Base-by-base conservation (phyloP, 1,140 invertebrate genomes). In the Drosophila guanche region DNA sequence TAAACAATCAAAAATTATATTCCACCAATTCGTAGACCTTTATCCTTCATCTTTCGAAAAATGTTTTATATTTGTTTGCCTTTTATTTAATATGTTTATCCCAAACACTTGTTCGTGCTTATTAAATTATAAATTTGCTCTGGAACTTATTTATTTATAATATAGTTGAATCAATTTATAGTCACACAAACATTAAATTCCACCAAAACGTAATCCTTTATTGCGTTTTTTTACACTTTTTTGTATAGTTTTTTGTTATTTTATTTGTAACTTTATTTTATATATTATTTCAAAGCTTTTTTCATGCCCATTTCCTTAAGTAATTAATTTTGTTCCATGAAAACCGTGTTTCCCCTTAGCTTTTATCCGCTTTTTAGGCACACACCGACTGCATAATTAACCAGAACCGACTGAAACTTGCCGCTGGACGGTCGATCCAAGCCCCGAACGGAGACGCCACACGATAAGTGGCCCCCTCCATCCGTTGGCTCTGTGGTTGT, bases 331-430 rank as follows among this genome's bases (percentile, higher is more conserved):
- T 2, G 2, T 8, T 43, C 23, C 8, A 33, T 33, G 8, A 33
- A 8, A 8, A 3, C 5, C 6, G 6, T 29, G 1, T 29, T 29
- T 29, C 7, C 27, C 5, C 27, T 7, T 7, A 6, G 22, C 0
- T 8, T 53, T 53, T 40, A 51, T 55, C 29, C 62, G 65, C 42
- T 29, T 23, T 5, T 48, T 22, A n/a, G 4, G 10, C 33, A 47
- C 50, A 67, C 14, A 10, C 51, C 25, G 48, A 12, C 62, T 16
- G 63, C 63, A 29, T 41, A 37, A 46, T 40, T 20, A 23, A 16
- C 25, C 42, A 25, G 25, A 40, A 43, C 16, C 8, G 43, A 69
- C 45, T 69, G 29, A 47, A 68, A 65, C 50, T 69, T 68, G 46
- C 16, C 6, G 43, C 23, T 63, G 61, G 12, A 14, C 27, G 27